Evolutionary conservation across 2,888 invertebrate species (phyloP).

Genomic region (Vesta saturnalis): DNA sequence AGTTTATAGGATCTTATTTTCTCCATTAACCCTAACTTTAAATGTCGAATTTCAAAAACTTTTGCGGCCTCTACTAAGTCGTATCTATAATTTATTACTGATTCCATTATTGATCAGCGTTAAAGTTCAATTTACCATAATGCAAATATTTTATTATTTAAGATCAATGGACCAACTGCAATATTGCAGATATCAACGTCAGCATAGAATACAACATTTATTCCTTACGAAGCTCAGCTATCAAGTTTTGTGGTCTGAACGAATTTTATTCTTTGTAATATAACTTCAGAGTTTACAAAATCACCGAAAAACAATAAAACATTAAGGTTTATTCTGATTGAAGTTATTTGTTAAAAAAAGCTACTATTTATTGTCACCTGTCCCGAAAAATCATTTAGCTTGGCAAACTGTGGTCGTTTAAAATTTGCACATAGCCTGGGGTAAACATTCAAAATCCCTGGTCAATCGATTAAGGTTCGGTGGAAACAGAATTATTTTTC

Average conservation of each 20-base stretch:
- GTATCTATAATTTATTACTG: neutral
- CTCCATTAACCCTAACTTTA: neutral
- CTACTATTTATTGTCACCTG: neutral
- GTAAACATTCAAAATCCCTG: neutral
- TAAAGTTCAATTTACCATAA: neutral
- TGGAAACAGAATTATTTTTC: constrained; percentile 2
- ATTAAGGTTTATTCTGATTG: neutral
- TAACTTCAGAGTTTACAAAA: neutral
- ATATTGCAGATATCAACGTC: neutral
- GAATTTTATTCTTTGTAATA: neutral
- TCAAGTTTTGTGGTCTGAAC: neutral
- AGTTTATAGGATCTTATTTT: constrained; percentile 5
- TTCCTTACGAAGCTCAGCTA: neutral
- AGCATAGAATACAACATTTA: neutral
- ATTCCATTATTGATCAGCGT: neutral
- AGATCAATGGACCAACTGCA: neutral
- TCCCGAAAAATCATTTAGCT: neutral
- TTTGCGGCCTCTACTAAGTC: neutral
- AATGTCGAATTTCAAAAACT: neutral
- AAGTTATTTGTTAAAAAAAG: neutral
- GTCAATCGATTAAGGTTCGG: constrained; percentile 2
- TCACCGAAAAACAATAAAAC: neutral
- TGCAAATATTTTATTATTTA: neutral
- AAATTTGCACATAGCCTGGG: neutral
- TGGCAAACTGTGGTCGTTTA: neutral